Base-by-base conservation (phyloP, 2,797 vertebrate species). In the Trachops cirrhosus region DNA sequence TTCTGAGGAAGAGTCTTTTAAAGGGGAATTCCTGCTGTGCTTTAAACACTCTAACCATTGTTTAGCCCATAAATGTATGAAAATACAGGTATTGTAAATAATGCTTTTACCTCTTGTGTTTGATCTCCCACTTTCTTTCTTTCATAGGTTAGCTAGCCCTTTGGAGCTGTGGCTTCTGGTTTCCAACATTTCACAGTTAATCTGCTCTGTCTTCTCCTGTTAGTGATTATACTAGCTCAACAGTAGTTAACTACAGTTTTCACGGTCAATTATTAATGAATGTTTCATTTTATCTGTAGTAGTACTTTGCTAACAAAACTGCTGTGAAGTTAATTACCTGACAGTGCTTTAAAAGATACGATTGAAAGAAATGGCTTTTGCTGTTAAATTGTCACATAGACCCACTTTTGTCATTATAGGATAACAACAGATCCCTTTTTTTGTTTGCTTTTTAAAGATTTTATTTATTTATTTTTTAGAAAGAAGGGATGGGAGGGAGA, bases 271-370 rank as follows among this genome's bases (percentile, higher is more conserved):
- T 98, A 97, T 97, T 98, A 98, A 98, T 97, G 67, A 98, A 97
- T 95, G 96, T 96, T 98, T 98, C 96, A 93, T 97, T 97, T 97
- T 97, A 93, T 94, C 75, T 93, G 74, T 83, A 64, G 91, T 95
- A 94, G 94, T 97, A 93, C 86, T 98, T 98, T 95, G 91, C 96
- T 80, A 96, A 97, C 95, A 86, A 96, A 97, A 97, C 96, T 96
- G 96, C 97, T 98, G 97, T 80, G 97, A 98, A 98, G 95, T 97
- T 98, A 98, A 98, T 98, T 98, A 97, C 90, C 94, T 86, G 96
- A 92, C 89, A 95, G 87, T 90, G 96, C 97, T 97, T 97, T 97
- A 96, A 97, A 97, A 94, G 48, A 59, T 97, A 93, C 97, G 98
- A 98, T 97, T 12, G 52, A 96, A 94, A 97, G 94, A 93, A 98